Percentiles rank a stretch among this genome's conserved stretches.
phyloP scores from a whole-genome alignment of 2,113 vertebrate species.

The Myodes glareolus region DNA sequence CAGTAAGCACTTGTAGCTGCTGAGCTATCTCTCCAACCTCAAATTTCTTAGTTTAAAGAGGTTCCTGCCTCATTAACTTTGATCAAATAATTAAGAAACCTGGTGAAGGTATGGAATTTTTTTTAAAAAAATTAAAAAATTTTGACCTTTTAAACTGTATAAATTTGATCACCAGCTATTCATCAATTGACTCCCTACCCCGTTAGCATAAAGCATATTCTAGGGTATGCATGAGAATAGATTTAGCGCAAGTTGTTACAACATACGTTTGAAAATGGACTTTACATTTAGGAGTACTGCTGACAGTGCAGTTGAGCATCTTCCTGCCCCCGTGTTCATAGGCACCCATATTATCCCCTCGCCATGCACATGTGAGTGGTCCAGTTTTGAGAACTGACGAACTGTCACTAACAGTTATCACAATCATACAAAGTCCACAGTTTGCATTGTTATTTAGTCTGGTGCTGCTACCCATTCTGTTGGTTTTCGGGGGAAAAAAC shows the following conservation, averaged over 20 bases:
- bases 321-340: rapidly evolving
- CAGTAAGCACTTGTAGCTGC: not conserved
- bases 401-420: not conserved
- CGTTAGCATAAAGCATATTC: not conserved
- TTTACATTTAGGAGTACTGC: not conserved
- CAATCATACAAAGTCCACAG: not conserved
- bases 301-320: not conserved
- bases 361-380: not conserved
- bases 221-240: not conserved
- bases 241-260: conserved; percentile 18
- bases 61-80: conserved; percentile 8
- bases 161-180: conserved; percentile 19
- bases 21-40: not conserved
- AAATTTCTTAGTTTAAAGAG: conserved; percentile 36
- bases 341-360: not conserved
- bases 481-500: not conserved
- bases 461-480: not conserved
- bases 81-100: conserved; percentile 20
- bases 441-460: not conserved
- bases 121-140: conserved; percentile 28
- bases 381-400: not conserved
- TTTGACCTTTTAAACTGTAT: conserved; percentile 48
- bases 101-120: not conserved
- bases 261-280: not conserved
- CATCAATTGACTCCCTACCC: not conserved